phyloP scores from a whole-genome alignment of 2,113 vertebrate genomes.

The Talpa occidentalis region DNA sequence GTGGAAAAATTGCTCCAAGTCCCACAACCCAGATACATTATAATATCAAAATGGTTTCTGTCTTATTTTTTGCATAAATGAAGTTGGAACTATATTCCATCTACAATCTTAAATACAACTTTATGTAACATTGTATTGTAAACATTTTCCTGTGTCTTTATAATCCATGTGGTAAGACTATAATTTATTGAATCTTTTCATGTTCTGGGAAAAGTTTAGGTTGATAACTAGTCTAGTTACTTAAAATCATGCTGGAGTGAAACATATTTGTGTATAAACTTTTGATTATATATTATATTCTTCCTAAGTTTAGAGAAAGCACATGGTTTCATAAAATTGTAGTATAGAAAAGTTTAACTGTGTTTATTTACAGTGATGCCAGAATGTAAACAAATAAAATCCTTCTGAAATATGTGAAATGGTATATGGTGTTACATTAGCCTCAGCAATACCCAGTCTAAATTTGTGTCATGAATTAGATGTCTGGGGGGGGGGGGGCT shows the following conservation, averaged over 20 bases:
- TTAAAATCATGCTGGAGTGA: not conserved
- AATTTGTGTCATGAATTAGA: not conserved
- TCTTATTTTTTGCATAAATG: not conserved
- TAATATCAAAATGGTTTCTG: constrained; percentile 30
- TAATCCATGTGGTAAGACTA: not conserved
- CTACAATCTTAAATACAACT: constrained; percentile 28
- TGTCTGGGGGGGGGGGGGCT: not conserved
- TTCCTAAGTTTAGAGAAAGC: not conserved
- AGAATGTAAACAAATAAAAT: constrained; percentile 34
- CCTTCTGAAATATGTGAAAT: not conserved
- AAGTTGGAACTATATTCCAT: constrained; percentile 39
- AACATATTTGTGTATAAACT: not conserved
- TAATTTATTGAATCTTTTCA: not conserved
- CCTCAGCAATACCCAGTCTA: not conserved
- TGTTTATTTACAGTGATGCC: not conserved
- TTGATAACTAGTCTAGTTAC: constrained; percentile 10
- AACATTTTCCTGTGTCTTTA: not conserved
- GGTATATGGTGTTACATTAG: not conserved
- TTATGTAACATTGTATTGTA: not conserved
- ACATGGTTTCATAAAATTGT: not conserved
- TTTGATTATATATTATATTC: not conserved
- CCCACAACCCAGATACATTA: not conserved
- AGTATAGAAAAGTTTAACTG: not conserved
- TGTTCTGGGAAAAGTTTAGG: constrained; percentile 2
- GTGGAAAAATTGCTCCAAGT: not conserved